Evolutionary conservation across 2,797 vertebrate species (phyloP), one percentile per base, ranked within the genome.

Genomic region (Pseudopleuronectes americanus): DNA sequence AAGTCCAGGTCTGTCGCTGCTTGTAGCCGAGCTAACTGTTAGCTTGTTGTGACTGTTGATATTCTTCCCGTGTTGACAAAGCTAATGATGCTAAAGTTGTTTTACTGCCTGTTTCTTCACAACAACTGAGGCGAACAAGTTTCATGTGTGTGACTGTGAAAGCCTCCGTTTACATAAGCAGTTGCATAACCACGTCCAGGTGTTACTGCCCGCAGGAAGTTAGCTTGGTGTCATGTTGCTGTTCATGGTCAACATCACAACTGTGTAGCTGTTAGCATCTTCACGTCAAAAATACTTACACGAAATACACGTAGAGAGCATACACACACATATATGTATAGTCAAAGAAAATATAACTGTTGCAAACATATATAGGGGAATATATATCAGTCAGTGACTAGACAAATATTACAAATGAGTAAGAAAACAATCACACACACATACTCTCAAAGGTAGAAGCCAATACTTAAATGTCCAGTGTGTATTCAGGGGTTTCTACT

Each of bases 1-100:
- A 99, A 99, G 84, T 99, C 97, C 80, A 99, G 98, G 98, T 99
- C 81, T 45, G 90, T 91, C 2, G 47, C 7, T 47, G 36, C 38
- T 19, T 47, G 8, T 54, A 53, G 65, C 62, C 6, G 17, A 92
- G 88, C 70, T 21, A 19, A 45, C 14, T 62, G 88, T 79, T 90
- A 90, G 84, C 87, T 7, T 74, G 76, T 74, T 74, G 62, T 62
- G 28, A 45, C 31, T 90, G 89, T 92, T 91, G 74, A 89, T 83
- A 60, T 79, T 64, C 33, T 55, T 47, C 10, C 70, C 62, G 74
- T 77, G 79, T 67, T 74, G 53, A 28, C 31, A 7, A 4, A 14
- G 24, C 28, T 55, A 17, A 17, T 55, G 3, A 6, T 57, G 10
- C 8, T 38, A 33, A 6, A 36, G 5, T 14, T 63, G 24, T 7